Base-by-base conservation (phyloP, 92 coral and sea anemone genomes). In the Isaurus tuberculatus region DNA sequence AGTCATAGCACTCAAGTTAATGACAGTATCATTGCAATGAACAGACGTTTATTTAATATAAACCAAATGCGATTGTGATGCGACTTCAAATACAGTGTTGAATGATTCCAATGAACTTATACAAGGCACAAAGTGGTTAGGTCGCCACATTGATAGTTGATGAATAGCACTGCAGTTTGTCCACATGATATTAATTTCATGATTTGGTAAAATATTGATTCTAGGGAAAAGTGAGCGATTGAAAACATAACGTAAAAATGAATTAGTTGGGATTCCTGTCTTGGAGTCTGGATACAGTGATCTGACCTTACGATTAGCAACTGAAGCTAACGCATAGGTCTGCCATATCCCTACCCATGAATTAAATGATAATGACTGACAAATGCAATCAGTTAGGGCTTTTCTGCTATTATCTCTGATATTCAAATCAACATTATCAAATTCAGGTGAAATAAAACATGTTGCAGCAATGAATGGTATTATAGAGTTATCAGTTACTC, bases 301-400 rank as follows among this genome's bases (percentile, higher is more conserved):
- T 74, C 81, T 71, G 70, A 89, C 65, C 66, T 83, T 48, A 70
- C 83, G 58, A 55, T 79, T 75, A 81, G 75, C 29, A 43, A 89
- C 92, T 7, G 84, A 79, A 31, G 86, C 42, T 31, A 89, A 80
- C 73, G 92, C 89, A 85, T 73, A 65, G 28, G 80, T 75, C 66
- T 89, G 89, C 85, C 88, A 89, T 42, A 89, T 75, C 20, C 87
- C 89, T 55, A 82, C 82, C 87, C 92, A 89, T 16, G 86, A 84
- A 73, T 84, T 84, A 46, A 79, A 22, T 75, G 67, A 27, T 75
- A 51, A 51, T 75, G 81, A 75, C 37, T 27, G 28, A 48, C 23
- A 49, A 49, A 73, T 73, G 58, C 60, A 73, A 42, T 44, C 28
- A 73, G 15, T 73, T 34, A 73, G 61, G 58, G 81, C 81, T 75